Conservation (phyloP, 2,888 invertebrate species). For the Mimachlamys varia region DNA sequence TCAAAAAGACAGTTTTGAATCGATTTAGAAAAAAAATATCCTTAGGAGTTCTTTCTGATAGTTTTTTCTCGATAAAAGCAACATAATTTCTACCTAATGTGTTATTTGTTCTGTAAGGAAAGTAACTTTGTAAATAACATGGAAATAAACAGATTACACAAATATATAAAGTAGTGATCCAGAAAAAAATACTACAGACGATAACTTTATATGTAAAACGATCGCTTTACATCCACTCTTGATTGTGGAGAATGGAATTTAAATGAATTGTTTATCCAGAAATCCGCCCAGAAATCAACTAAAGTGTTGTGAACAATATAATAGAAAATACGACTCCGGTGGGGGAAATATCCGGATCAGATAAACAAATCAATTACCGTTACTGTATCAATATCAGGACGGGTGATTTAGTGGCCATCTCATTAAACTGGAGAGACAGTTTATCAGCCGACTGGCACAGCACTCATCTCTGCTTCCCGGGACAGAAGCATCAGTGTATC, state of each 20-base stretch:
- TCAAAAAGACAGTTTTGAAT: no score
- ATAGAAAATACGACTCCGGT: conserved; percentile 27
- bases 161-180: not conserved
- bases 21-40: no score
- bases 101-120: not conserved
- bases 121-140: not conserved
- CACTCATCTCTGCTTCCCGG: not conserved
- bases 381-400: not conserved
- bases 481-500: not conserved
- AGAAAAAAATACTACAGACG: not conserved
- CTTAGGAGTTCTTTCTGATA: no score
- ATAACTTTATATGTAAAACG: not conserved
- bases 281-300: not conserved
- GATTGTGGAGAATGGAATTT: not conserved
- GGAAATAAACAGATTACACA: not conserved
- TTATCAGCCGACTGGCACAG: not conserved
- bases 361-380: not conserved
- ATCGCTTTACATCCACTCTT: not conserved
- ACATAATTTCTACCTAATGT: not conserved
- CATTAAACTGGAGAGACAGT: not conserved
- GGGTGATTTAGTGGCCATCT: not conserved
- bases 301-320: conserved; percentile 18
- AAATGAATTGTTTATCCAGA: not conserved
- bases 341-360: not conserved
- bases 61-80: no score